phyloP scores from a whole-genome alignment of 2,113 vertebrate species.

The Bettongia penicillata region DNA sequence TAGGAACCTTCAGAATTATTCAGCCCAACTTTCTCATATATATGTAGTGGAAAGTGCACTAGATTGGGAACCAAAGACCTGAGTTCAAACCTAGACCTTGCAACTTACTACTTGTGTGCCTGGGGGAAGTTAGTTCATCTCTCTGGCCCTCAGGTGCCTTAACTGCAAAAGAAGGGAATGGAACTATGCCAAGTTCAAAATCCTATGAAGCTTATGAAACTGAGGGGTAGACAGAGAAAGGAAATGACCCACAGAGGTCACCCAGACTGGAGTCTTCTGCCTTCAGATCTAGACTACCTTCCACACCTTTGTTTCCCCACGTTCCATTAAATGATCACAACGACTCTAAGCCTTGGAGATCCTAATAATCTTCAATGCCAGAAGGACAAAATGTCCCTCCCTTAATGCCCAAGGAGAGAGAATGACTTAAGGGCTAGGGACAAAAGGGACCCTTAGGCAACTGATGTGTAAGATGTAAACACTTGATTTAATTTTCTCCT shows the following conservation, averaged over 20 bases:
- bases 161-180: not conserved
- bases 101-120: not conserved
- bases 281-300: not conserved
- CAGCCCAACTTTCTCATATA: not conserved
- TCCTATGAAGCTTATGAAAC: not conserved
- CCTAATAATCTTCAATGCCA: not conserved
- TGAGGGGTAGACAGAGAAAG: not conserved
- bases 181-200: not conserved
- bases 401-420: not conserved
- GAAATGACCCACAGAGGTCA: not conserved
- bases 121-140: not conserved
- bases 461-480: too few relatives aligned
- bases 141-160: not conserved
- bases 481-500: too few relatives aligned
- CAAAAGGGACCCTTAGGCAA: too few relatives aligned
- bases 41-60: not conserved
- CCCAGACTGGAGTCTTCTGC: not conserved
- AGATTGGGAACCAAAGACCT: not conserved
- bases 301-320: not conserved
- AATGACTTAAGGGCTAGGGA: not conserved
- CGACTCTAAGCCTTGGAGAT: not conserved
- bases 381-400: not conserved
- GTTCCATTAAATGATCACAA: not conserved
- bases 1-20: not conserved
- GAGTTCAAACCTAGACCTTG: not conserved